A percentile compares a stretch with the other conserved stretches of the same genome.
phyloP scores from a whole-genome alignment of 2,888 invertebrate genomes.

The Trachelus troglodyta region DNA sequence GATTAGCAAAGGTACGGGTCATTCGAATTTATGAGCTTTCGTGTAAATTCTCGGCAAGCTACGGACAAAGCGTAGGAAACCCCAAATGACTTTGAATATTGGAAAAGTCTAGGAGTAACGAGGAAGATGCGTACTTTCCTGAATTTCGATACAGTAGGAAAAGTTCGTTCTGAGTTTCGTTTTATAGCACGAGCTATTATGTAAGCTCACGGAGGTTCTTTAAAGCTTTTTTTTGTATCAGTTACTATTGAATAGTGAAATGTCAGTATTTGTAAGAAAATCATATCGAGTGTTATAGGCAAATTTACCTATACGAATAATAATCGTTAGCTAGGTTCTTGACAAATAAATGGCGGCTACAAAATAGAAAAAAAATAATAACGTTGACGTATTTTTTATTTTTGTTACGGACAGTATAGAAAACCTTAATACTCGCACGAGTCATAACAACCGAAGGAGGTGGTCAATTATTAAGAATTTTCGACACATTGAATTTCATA shows the following conservation, averaged over 20 bases:
- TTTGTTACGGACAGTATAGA: not conserved
- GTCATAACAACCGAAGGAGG: not conserved
- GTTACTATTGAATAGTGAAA: not conserved
- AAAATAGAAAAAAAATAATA: not conserved
- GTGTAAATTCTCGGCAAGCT: not conserved
- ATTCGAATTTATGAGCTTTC: not conserved
- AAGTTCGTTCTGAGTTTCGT: not conserved
- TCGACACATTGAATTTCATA: not conserved
- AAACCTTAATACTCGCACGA: not conserved
- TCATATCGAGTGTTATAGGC: not conserved
- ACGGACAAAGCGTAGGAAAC: not conserved
- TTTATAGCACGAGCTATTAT: not conserved
- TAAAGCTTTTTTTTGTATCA: not conserved
- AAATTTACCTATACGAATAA: not conserved
- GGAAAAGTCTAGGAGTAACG: not conserved
- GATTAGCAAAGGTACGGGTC: not conserved
- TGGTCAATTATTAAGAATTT: not conserved
- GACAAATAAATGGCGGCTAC: not conserved
- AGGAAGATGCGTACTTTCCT: not conserved
- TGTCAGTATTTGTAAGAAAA: not conserved
- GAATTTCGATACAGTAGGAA: not conserved
- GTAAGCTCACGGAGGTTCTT: not conserved
- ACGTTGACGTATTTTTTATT: not conserved
- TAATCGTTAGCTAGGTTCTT: not conserved
- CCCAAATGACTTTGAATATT: not conserved